Evolutionary conservation across 2,888 invertebrate species (phyloP).

Genomic region (Harpagoxenus sublaevis): DNA sequence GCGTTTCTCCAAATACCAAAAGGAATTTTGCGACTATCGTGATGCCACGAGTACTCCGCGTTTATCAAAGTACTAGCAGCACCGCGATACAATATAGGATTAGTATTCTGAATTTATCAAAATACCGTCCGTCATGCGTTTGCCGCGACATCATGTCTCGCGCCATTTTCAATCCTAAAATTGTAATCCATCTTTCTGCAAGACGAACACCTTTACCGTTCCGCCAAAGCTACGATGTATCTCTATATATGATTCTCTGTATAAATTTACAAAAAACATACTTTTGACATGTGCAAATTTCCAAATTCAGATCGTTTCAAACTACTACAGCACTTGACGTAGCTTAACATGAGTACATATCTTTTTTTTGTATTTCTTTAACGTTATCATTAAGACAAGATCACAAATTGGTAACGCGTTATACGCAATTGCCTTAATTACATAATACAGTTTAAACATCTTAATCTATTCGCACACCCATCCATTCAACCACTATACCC

Average conservation of each 20-base stretch:
- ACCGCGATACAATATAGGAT: constrained; percentile 13
- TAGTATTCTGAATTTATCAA: constrained; percentile 29
- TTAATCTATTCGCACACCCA: constrained; percentile 75
- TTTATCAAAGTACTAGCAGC: constrained; percentile 8
- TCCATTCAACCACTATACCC: constrained; percentile 77
- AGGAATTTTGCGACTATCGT: constrained; percentile 1
- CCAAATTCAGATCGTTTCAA: constrained; percentile 48
- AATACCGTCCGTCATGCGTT: constrained; percentile 5
- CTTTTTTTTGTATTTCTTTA: constrained; percentile 52
- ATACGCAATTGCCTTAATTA: constrained; percentile 65
- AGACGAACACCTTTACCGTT: constrained; percentile 17
- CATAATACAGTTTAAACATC: constrained; percentile 67
- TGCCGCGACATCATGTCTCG: background rate
- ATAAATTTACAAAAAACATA: constrained; percentile 65
- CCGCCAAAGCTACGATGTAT: constrained; percentile 11
- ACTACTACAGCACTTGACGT: constrained; percentile 55
- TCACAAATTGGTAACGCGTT: constrained; percentile 71
- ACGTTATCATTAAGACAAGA: constrained; percentile 67
- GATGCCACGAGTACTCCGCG: background rate
- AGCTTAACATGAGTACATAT: constrained; percentile 34
- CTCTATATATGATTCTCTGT: constrained; percentile 31
- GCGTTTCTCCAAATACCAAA: background rate
- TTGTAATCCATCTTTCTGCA: constrained; percentile 23
- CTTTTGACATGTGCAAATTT: constrained; percentile 50
- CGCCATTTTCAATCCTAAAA: background rate